These are phyloP conservation scores for Micromesistius poutassou DNA, from an alignment of 2,797 vertebrate genomes.

Conservation along the genomic window DNA sequence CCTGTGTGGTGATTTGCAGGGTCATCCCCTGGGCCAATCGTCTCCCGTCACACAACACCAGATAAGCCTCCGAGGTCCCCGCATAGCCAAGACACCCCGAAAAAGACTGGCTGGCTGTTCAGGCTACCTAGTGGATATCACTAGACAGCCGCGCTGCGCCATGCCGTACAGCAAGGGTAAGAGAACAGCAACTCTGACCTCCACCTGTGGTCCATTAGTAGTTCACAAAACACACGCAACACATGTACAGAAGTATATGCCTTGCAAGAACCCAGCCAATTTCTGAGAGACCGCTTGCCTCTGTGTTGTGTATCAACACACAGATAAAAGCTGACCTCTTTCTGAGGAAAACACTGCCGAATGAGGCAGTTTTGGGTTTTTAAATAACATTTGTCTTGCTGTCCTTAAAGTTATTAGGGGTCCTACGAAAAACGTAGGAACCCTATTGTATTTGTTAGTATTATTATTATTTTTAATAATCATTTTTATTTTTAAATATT, in stretches of 20 bases:
- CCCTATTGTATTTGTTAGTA: no score
- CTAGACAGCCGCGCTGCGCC: conserved; percentile 41
- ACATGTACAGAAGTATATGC: not conserved
- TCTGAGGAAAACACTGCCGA: not conserved
- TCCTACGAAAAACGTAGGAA: no score
- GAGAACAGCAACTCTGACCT: conserved; percentile 15
- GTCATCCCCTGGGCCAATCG: conserved; percentile 52
- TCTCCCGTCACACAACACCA: conserved; percentile 42
- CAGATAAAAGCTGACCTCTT: not conserved
- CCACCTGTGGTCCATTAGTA: not conserved
- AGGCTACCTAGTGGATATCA: conserved; percentile 45
- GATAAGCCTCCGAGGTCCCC: conserved; percentile 62
- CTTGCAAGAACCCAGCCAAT: not conserved
- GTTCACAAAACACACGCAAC: not conserved
- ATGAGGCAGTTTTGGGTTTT: no score
- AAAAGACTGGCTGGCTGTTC: conserved; percentile 53
- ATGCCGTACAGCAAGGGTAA: conserved; percentile 26
- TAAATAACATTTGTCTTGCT: not conserved
- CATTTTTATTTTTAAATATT: no score
- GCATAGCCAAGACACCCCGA: conserved; percentile 52
- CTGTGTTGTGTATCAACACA: not conserved
- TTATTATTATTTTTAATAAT: no score
- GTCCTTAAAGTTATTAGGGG: not conserved
- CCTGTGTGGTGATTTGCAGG: conserved; percentile 35
- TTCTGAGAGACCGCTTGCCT: not conserved